Conservation (phyloP, 2,113 vertebrate species). For the Charina bottae region DNA sequence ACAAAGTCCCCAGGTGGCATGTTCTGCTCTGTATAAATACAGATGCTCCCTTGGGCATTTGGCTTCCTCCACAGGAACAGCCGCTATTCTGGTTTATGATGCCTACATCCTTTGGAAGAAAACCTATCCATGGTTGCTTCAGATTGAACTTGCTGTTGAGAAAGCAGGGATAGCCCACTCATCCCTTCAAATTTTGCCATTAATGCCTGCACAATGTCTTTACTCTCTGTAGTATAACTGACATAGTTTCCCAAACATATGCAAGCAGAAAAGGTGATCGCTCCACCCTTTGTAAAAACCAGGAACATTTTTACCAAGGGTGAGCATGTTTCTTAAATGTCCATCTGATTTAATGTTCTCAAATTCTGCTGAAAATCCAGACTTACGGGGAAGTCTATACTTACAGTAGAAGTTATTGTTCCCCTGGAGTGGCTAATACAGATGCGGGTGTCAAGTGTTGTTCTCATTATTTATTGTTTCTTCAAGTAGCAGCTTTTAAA, state of each 20-base stretch:
- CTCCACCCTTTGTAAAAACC: neutral
- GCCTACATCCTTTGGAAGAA: neutral
- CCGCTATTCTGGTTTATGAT: neutral
- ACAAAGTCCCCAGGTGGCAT: neutral
- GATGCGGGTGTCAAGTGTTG: conserved; percentile 13
- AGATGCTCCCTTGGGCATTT: neutral
- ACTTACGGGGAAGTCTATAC: neutral
- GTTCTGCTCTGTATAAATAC: neutral
- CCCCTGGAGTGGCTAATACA: conserved; percentile 20
- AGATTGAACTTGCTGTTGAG: neutral
- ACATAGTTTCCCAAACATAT: neutral
- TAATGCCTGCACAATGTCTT: neutral
- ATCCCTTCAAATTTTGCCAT: neutral
- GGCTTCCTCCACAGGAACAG: neutral
- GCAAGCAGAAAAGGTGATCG: neutral
- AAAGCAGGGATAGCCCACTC: neutral
- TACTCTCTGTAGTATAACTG: neutral
- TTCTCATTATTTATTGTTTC: conserved; percentile 54
- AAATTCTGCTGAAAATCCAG: neutral
- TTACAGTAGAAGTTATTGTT: neutral
- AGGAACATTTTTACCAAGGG: neutral
- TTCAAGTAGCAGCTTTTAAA: conserved; percentile 44
- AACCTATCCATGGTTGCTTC: neutral
- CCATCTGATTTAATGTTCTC: neutral
- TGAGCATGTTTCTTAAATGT: neutral